Conservation (phyloP, 2,888 invertebrate species). For the Megaustenia siamemsis region DNA sequence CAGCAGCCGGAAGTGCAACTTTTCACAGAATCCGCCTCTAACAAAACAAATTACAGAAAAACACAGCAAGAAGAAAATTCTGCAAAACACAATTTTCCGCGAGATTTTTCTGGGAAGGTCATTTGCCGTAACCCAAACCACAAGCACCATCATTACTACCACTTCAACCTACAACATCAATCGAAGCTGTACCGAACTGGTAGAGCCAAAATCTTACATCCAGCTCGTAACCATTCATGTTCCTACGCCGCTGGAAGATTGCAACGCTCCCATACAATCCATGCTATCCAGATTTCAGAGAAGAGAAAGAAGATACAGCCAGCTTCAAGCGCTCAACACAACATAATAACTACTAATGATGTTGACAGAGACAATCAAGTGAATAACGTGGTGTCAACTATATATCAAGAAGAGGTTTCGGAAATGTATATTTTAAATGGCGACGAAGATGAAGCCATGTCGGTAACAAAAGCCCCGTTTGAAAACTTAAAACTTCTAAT, state of each 20-base stretch:
- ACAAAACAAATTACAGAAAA: background rate
- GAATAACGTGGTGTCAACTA: too few relatives aligned
- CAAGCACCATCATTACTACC: conserved; percentile 29
- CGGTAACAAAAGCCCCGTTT: background rate
- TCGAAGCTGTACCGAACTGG: background rate
- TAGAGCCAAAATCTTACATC: background rate
- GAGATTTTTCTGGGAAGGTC: background rate
- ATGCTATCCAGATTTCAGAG: conserved; percentile 39
- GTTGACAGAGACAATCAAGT: too few relatives aligned
- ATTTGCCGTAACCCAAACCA: conserved; percentile 45
- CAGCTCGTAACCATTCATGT: background rate
- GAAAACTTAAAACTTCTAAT: conserved; percentile 33
- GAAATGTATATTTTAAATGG: background rate
- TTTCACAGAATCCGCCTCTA: too few relatives aligned
- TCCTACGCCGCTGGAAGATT: background rate
- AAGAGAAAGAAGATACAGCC: background rate
- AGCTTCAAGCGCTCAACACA: background rate
- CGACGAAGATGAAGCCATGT: background rate
- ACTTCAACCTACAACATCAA: conserved; percentile 13
- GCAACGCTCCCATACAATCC: conserved; percentile 44
- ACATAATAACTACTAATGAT: background rate
- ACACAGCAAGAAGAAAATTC: background rate
- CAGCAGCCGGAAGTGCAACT: background rate
- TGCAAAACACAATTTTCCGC: background rate
- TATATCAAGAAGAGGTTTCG: background rate